These are phyloP conservation scores for Zaprionus taronus DNA, from an alignment of 1,140 invertebrate species.

Conservation along the genomic window DNA sequence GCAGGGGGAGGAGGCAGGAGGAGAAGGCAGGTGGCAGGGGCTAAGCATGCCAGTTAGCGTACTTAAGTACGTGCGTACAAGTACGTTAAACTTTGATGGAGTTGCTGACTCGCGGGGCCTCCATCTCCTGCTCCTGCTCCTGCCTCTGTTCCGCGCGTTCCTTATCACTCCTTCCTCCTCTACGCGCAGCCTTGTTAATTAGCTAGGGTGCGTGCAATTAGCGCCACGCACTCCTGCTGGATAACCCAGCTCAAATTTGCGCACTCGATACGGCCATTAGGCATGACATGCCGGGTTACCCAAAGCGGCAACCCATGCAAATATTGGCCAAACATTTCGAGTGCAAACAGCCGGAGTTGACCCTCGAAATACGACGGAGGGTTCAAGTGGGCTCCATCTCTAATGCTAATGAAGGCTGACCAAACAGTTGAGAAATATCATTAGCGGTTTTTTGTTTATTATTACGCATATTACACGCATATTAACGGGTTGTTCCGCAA, in stretches of 20 bases:
- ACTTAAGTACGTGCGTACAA: conserved; percentile 12
- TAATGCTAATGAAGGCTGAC: conserved; percentile 28
- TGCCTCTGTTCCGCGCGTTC: too few relatives aligned
- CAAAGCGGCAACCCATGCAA: conserved; percentile 37
- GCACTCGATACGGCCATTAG: conserved; percentile 71
- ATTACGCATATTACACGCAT: not conserved
- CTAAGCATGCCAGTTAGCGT: conserved; percentile 6
- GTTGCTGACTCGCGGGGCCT: conserved; percentile 16
- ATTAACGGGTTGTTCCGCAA: not conserved
- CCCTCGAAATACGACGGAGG: conserved; percentile 17
- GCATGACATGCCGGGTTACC: conserved; percentile 60
- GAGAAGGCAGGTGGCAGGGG: not conserved
- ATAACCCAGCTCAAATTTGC: conserved; percentile 61
- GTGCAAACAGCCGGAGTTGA: conserved; percentile 50
- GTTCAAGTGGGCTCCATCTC: conserved; percentile 2
- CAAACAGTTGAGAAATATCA: conserved; percentile 18
- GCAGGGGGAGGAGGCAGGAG: not conserved
- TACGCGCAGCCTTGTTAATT: conserved; percentile 3
- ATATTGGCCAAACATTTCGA: conserved; percentile 68
- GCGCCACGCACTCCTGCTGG: conserved; percentile 34
- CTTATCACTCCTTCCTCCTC: too few relatives aligned
- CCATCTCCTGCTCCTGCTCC: too few relatives aligned
- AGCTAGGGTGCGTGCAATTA: conserved; percentile 55
- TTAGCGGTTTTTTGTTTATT: conserved; percentile 34
- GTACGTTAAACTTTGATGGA: conserved; percentile 42